Evolutionary conservation across 2,888 invertebrate genomes (phyloP).

Genomic region (Argynnis bischoffii): DNA sequence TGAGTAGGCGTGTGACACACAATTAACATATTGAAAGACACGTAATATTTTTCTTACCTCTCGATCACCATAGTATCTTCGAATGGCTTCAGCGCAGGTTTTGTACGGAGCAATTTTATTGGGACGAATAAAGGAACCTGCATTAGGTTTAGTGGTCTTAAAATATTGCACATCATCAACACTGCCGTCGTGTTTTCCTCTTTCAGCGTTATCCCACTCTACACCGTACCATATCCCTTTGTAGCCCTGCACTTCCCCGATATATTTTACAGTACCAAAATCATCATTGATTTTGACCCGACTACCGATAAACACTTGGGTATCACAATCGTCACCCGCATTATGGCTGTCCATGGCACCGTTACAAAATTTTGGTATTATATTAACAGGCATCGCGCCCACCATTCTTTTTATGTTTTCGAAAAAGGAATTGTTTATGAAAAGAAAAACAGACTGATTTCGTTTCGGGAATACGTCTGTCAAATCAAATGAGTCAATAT

Average conservation of each 20-base stretch:
- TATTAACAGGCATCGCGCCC: conserved; percentile 80
- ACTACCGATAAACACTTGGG: conserved; percentile 76
- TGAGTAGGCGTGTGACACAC: conserved; percentile 51
- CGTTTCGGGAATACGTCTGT: conserved; percentile 55
- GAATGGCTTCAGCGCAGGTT: conserved; percentile 88
- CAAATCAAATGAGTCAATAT: conserved; percentile 46
- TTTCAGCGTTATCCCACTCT: conserved; percentile 95
- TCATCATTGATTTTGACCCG: conserved; percentile 70
- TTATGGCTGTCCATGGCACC: conserved; percentile 77
- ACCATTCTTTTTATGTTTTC: conserved; percentile 77
- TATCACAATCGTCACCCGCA: conserved; percentile 71
- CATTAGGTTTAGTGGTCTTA: conserved; percentile 86
- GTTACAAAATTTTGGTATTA: conserved; percentile 80
- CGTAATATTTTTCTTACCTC: conserved; percentile 56
- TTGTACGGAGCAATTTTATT: conserved; percentile 89
- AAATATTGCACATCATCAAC: conserved; percentile 93
- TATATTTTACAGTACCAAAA: conserved; percentile 85
- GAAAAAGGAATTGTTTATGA: conserved; percentile 73
- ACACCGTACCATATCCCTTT: conserved; percentile 93
- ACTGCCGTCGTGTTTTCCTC: conserved; percentile 96
- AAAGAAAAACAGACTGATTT: conserved; percentile 73
- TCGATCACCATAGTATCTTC: conserved; percentile 72
- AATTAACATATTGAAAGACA: conserved; percentile 7
- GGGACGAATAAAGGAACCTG: conserved; percentile 94
- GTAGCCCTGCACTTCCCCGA: conserved; percentile 88